Percentiles rank a stretch among this genome's conserved stretches.
These are phyloP conservation scores for Lomographa bimaculata DNA, from an alignment of 2,888 invertebrate species.

Conservation along the genomic window DNA sequence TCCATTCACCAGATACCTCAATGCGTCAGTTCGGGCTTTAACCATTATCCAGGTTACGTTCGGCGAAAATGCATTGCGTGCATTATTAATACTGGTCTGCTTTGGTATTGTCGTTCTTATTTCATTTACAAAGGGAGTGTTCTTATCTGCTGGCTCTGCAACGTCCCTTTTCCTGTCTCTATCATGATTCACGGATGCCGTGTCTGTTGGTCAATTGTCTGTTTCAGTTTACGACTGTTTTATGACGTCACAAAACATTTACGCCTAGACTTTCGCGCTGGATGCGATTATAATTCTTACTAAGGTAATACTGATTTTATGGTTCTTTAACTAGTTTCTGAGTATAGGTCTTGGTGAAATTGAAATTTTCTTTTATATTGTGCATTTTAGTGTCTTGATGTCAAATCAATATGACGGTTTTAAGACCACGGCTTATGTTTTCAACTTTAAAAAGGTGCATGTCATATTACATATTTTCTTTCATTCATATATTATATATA, in stretches of 20 bases:
- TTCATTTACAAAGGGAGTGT: slow-evolving; percentile 4
- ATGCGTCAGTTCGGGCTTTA: slow-evolving; percentile 2
- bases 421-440: no score
- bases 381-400: no score
- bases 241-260: slow-evolving; percentile 6
- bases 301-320: slow-evolving; percentile 4
- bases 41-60: slow-evolving; percentile 27
- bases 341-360: no score
- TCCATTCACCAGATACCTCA: slow-evolving; percentile 17
- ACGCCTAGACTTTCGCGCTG: slow-evolving; percentile 6
- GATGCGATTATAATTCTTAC: slow-evolving; percentile 5
- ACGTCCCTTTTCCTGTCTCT: slow-evolving; percentile 14
- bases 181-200: slow-evolving; percentile 14
- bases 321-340: no score
- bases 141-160: slow-evolving; percentile 4
- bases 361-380: no score
- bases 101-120: slow-evolving; percentile 13
- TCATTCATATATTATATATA: no score
- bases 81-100: slow-evolving; percentile 2
- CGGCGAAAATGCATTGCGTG: slow-evolving; percentile 20
- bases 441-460: no score
- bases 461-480: no score
- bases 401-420: no score
- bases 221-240: slow-evolving; percentile 6
- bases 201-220: slow-evolving; percentile 6